Conservation (phyloP, 1,140 invertebrate genomes). For the Drosophila willistoni region DNA sequence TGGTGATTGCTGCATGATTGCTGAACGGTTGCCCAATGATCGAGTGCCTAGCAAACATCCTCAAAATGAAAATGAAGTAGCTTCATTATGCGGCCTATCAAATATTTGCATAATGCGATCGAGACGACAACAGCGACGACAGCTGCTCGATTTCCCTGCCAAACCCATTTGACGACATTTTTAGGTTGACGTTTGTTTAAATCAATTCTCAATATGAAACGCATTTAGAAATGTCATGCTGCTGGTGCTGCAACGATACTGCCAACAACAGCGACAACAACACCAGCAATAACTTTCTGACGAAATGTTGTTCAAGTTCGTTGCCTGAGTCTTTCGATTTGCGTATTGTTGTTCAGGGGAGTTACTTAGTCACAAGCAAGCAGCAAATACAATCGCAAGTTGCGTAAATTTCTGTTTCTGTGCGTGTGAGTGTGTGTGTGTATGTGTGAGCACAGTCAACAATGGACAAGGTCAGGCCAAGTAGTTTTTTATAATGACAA, state of each 20-base stretch:
- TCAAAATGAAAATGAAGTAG: constrained; percentile 51
- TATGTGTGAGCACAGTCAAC: constrained; percentile 65
- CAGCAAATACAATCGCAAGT: constrained; percentile 31
- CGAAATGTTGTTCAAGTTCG: constrained; percentile 78
- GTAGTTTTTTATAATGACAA: constrained; percentile 78
- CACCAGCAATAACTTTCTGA: constrained; percentile 43
- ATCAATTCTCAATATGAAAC: constrained; percentile 64
- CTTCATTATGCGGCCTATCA: constrained; percentile 64
- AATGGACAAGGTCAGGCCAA: constrained; percentile 78
- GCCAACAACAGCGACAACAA: constrained; percentile 12
- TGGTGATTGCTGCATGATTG: not conserved
- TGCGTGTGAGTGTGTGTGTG: constrained; percentile 10
- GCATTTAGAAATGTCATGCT: constrained; percentile 58
- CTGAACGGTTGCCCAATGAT: constrained; percentile 50
- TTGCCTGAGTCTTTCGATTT: constrained; percentile 78
- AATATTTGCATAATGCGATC: constrained; percentile 64
- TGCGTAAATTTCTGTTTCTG: constrained; percentile 66
- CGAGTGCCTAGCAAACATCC: constrained; percentile 48
- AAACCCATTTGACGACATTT: constrained; percentile 27
- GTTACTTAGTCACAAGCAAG: constrained; percentile 67
- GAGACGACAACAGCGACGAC: not conserved
- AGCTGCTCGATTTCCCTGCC: constrained; percentile 8
- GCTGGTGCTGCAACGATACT: constrained; percentile 52
- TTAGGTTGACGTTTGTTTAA: constrained; percentile 33
- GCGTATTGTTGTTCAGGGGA: constrained; percentile 48